Evolutionary conservation across 92 coral and sea anemone species (phyloP), one percentile per base, ranked within the genome.

Genomic region (Actinernus sp.): DNA sequence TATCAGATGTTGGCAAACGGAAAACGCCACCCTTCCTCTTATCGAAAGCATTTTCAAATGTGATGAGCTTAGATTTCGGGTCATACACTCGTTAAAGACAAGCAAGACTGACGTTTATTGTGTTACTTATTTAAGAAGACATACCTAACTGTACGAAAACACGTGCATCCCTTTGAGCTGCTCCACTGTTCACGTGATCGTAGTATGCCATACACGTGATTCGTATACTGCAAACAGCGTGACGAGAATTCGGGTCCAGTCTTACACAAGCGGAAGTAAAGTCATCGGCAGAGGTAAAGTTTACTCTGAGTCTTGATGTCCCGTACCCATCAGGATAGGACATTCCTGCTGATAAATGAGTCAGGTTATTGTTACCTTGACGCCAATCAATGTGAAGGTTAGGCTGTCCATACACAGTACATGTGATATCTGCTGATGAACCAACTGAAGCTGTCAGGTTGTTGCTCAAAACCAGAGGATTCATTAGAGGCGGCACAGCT

Each of bases 361-460:
- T 54, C 60, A 54, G 2, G 38, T 27, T 8, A 8, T 19, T 27
- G 27, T 54, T 34, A 5, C 60, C 60, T 54, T 54, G 60, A 2
- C 19, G 23, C 60, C 60, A 54, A 39, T 34, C 36, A 26, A 54
- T 39, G 16, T 13, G n/a, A 39, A 54, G 18, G 60, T 54, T 29
- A 5, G 60, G 18, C 18, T 27, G 60, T 17, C 30, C 60, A 25
- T 54, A 16, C 22, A 54, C 38, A 27, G 60, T 27, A 30, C 60
- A 54, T 0, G 40, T 21, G 1, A 54, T 26, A 21, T 54, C 20
- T 12, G 30, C 38, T 14, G n/a, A 1, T 17, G 60, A 26, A 12
- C 38, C 38, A n/a, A n/a, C n/a, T 26, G 40, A 19, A 10, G 31
- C 60, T 54, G 60, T 54, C 14, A 26, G 20, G 38, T 54, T 54